phyloP scores from a whole-genome alignment of 2,113 vertebrate genomes.

The Epinephelus lanceolatus region DNA sequence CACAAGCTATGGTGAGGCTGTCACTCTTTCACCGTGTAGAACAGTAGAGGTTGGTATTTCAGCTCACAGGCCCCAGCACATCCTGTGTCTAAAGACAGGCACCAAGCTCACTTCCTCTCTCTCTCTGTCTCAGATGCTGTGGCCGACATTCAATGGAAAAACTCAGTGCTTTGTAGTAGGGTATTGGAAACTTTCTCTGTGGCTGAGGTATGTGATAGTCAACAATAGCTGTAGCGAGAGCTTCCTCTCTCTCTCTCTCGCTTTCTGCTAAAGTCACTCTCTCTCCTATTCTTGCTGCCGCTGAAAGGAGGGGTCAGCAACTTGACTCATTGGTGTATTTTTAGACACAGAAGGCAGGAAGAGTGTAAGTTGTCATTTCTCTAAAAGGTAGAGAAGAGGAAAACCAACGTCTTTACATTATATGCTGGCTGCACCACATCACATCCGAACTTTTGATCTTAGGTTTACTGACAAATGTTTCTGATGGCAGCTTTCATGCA shows the following conservation, averaged over 20 bases:
- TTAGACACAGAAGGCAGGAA: conserved; percentile 83
- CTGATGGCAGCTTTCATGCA: not conserved
- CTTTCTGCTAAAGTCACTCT: conserved; percentile 57
- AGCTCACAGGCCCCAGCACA: conserved; percentile 79
- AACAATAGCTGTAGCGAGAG: conserved; percentile 70
- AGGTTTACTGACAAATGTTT: not conserved
- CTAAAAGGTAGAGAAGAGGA: conserved; percentile 61
- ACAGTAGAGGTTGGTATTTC: conserved; percentile 71
- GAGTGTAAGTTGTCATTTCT: conserved; percentile 72
- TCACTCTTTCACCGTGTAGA: conserved; percentile 72
- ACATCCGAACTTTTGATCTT: conserved; percentile 25
- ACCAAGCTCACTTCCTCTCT: conserved; percentile 79
- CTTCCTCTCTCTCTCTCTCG: conserved; percentile 53
- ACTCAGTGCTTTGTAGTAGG: conserved; percentile 75
- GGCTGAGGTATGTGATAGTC: conserved; percentile 71
- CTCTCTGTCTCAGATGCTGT: conserved; percentile 66
- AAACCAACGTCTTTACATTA: conserved; percentile 62
- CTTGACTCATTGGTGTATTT: conserved; percentile 71
- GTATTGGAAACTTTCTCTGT: conserved; percentile 85
- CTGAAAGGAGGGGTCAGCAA: conserved; percentile 75
- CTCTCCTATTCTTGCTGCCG: conserved; percentile 29
- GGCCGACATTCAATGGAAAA: conserved; percentile 82
- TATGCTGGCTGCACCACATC: conserved; percentile 69
- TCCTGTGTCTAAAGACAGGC: conserved; percentile 80
- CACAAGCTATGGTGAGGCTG: conserved; percentile 60